Base-by-base conservation (phyloP, 1,140 invertebrate species). In the Lithobius niger region DNA sequence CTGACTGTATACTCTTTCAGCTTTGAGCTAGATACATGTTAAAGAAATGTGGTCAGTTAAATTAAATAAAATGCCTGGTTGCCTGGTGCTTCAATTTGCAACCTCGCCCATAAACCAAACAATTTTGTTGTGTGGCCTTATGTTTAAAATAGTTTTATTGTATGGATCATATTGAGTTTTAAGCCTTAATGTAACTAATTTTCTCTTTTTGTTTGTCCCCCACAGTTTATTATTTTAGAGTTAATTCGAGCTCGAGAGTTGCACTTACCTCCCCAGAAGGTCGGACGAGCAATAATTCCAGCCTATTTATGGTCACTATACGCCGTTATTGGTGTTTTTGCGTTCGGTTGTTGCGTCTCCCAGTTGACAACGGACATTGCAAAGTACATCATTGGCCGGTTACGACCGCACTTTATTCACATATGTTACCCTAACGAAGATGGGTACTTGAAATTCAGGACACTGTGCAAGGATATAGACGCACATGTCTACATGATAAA, bases 371-470 rank as follows among this genome's bases (percentile, higher is more conserved):
- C 89, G 2, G 89, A 95, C 64, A 80, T 94, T 60, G 86, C 84
- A 22, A 97, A 96, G 71, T 95, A 94, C 61, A 82, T 83, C 1
- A 82, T 97, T 57, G 94, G 94, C 25, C 76, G 92, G 48, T 71
- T 97, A 54, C 73, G 94, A 16, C 94, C 94, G 6, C 90, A 97
- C 72, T 97, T 97, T 71, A 79, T 92, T 59, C 75, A 76, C 60
- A 71, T 58, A 65, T 79, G 82, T 25, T 67, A 76, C 27, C 78
- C 78, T 16, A 60, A 69, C 18, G 13, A 18, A 45, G 58, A 59
- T n/a, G n/a, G n/a, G n/a, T 55, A 60, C 50, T 55, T 27, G 10
- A 22, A n/a, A 27, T 54, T 6, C n/a, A 52, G 13, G 3, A 19
- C 54, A 52, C 18, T 26, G 26, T 53, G 16, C 27, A 62, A 15